Evolutionary conservation across 2,113 vertebrate species (phyloP).

Genomic region (Ardeotis arabs): DNA sequence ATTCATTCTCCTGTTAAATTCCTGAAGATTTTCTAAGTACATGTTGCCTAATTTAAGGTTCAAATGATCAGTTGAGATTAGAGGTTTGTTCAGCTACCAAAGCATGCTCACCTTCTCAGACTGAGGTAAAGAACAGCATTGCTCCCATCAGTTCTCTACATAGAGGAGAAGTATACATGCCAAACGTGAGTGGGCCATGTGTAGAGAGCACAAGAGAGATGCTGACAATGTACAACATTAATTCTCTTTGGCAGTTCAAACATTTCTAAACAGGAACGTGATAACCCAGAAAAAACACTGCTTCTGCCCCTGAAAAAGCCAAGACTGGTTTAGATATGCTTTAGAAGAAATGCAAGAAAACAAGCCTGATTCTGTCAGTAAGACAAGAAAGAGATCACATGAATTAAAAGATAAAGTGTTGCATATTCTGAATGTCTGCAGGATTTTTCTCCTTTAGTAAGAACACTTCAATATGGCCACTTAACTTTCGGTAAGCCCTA

Average conservation of each 20-base stretch:
- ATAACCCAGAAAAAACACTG: not conserved
- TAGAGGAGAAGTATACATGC: not conserved
- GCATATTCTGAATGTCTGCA: not conserved
- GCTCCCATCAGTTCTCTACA: not conserved
- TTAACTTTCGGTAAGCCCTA: not conserved
- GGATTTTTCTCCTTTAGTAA: not conserved
- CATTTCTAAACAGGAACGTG: not conserved
- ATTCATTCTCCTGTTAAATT: not conserved
- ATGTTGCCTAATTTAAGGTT: not conserved
- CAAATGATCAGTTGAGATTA: not conserved
- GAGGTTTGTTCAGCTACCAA: not conserved
- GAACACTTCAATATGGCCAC: not conserved
- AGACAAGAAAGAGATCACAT: not conserved
- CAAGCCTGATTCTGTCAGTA: not conserved
- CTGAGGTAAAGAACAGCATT: not conserved
- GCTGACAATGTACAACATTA: not conserved
- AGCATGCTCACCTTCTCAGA: not conserved
- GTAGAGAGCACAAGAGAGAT: not conserved
- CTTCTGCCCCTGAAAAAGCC: not conserved
- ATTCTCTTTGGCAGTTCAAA: not conserved
- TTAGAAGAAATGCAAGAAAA: not conserved
- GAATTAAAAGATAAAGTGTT: not conserved
- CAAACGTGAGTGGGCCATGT: not conserved
- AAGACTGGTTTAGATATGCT: not conserved
- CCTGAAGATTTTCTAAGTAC: not conserved